These are phyloP conservation scores for Saccopteryx leptura DNA, from an alignment of 2,113 vertebrate genomes.

Conservation along the genomic window DNA sequence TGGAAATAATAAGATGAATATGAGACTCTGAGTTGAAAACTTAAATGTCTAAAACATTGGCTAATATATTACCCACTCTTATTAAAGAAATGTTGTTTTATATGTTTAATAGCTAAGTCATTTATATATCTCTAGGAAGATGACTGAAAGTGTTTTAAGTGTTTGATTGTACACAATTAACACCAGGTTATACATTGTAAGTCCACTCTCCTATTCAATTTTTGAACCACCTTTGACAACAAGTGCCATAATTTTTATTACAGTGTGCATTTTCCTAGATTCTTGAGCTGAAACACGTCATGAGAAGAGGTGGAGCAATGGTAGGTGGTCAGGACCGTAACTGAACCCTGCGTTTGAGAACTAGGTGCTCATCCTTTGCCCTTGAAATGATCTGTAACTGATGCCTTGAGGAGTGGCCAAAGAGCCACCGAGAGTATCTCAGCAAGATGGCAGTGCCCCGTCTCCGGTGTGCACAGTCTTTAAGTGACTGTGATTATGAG, in stretches of 20 bases:
- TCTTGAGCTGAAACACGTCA: background rate
- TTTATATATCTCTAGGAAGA: background rate
- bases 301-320: background rate
- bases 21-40: background rate
- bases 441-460: background rate
- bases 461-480: background rate
- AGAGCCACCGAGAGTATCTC: background rate
- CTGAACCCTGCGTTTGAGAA: background rate
- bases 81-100: background rate
- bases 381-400: background rate
- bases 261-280: background rate
- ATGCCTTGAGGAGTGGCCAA: background rate
- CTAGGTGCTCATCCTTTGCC: background rate
- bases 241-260: background rate
- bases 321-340: background rate
- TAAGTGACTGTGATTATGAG: background rate
- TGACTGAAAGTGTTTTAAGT: background rate
- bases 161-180: fast-evolving
- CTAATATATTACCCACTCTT: background rate
- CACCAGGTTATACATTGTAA: background rate
- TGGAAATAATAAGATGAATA: background rate
- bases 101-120: background rate
- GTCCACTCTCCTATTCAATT: background rate
- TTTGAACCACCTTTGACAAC: background rate
- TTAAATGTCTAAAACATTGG: background rate